Conservation (phyloP, 2,888 invertebrate species). For the Drosophila rubida region DNA sequence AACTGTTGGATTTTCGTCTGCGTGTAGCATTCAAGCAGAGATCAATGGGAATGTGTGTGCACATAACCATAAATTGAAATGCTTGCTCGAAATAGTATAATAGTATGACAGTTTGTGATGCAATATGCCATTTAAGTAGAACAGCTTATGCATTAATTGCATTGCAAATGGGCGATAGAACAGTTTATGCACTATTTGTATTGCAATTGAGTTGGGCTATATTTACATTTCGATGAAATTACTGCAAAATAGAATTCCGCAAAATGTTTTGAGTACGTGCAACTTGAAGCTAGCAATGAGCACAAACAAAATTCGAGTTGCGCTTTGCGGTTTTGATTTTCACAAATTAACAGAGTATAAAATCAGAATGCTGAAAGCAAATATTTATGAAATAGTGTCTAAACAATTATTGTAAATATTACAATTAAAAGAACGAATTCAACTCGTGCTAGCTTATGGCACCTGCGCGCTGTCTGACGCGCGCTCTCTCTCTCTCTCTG, state of each 20-base stretch:
- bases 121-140: not conserved
- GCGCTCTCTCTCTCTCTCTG: not conserved
- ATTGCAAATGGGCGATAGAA: too few species aligned
- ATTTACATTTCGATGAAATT: not conserved
- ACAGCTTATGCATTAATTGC: not conserved
- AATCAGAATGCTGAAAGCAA: too few species aligned
- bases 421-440: too few species aligned
- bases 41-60: conserved; percentile 21
- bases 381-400: too few species aligned
- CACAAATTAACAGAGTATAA: not conserved
- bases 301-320: not conserved
- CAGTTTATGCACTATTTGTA: too few species aligned
- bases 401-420: too few species aligned
- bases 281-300: not conserved
- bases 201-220: too few species aligned
- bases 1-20: conserved; percentile 7
- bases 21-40: not conserved
- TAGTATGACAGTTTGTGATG: not conserved
- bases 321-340: not conserved
- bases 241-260: not conserved
- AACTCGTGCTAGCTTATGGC: too few species aligned
- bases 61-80: not conserved
- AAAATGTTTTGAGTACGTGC: not conserved
- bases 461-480: not conserved
- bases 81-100: not conserved